Percentiles rank a stretch among this genome's conserved stretches.
These are phyloP conservation scores for Himalopsyche phryganea DNA, from an alignment of 1,140 invertebrate genomes.

Conservation along the genomic window DNA sequence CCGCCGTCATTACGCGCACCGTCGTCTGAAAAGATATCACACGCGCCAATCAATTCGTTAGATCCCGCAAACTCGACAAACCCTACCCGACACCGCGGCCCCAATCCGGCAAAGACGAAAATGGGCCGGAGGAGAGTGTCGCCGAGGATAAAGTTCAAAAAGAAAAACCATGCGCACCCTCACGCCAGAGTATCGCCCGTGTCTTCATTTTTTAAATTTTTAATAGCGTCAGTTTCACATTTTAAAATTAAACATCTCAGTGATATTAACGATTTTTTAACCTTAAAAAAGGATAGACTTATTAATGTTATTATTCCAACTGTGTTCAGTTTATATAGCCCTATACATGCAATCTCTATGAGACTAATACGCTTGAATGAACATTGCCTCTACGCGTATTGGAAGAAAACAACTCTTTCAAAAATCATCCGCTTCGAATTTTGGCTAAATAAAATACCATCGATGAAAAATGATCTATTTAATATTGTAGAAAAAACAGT, in stretches of 20 bases:
- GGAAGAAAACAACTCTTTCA: no score
- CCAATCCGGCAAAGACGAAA: constrained; percentile 8
- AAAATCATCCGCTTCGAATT: no score
- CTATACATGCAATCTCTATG: not conserved
- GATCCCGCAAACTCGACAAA: not conserved
- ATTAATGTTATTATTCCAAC: constrained; percentile 2
- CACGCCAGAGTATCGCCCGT: not conserved
- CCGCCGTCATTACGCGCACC: constrained; percentile 5
- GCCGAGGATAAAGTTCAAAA: constrained; percentile 31
- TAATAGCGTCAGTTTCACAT: not conserved
- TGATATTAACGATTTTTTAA: constrained; percentile 5
- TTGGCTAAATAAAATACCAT: no score
- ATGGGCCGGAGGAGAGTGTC: constrained; percentile 16
- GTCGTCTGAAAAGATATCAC: no score
- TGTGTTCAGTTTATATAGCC: not conserved
- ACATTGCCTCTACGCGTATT: not conserved
- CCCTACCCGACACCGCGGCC: not conserved
- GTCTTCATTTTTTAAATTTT: constrained; percentile 9
- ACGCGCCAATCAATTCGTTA: not conserved
- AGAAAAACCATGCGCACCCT: constrained; percentile 1
- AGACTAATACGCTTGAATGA: not conserved
- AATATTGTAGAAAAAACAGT: no score
- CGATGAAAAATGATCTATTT: no score
- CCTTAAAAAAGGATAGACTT: constrained; percentile 5
- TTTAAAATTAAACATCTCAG: not conserved